phyloP scores from a whole-genome alignment of 1,140 invertebrate genomes.

The Diachasma alloeum region DNA sequence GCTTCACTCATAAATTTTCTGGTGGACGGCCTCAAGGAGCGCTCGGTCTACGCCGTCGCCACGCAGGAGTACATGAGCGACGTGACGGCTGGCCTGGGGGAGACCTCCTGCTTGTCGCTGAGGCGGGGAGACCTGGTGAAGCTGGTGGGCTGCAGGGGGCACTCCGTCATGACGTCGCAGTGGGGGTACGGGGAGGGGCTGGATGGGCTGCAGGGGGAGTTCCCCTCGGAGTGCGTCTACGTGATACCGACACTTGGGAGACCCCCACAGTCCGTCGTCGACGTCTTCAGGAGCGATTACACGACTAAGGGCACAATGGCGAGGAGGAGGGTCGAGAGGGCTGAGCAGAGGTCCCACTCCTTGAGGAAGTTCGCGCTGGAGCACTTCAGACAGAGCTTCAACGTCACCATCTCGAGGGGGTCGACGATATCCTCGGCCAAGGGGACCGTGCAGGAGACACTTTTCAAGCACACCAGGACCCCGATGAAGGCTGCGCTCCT shows the following conservation, averaged over 20 bases:
- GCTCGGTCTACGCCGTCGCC: slow-evolving; percentile 86
- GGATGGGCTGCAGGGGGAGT: slow-evolving; percentile 79
- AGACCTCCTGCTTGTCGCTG: slow-evolving; percentile 70
- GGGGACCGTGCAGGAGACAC: slow-evolving; percentile 68
- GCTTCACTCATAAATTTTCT: slow-evolving; percentile 84
- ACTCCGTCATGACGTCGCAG: slow-evolving; percentile 76
- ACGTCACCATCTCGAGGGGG: slow-evolving; percentile 31
- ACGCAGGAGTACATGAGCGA: slow-evolving; percentile 77
- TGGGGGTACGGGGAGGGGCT: slow-evolving; percentile 76
- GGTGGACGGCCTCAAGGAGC: slow-evolving; percentile 85
- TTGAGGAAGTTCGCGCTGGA: slow-evolving; percentile 83
- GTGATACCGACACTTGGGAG: slow-evolving; percentile 83
- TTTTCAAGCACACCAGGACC: slow-evolving; percentile 86
- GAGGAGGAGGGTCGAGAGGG: slow-evolving; percentile 36
- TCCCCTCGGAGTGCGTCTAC: slow-evolving; percentile 87
- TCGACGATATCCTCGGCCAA: slow-evolving; percentile 69
- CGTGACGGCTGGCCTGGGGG: slow-evolving; percentile 49
- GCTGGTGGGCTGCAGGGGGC: slow-evolving; percentile 78
- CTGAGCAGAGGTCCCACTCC: slow-evolving; percentile 74
- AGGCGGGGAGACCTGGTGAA: slow-evolving; percentile 86
- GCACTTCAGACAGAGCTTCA: slow-evolving; percentile 74
- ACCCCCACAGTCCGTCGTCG: slow-evolving; percentile 68
- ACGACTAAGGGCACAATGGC: slow-evolving; percentile 44
- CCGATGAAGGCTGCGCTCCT: slow-evolving; percentile 87
- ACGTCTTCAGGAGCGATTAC: slow-evolving; percentile 70